Percentiles rank a stretch among this genome's conserved stretches.
These are phyloP conservation scores for Spea bombifrons DNA, from an alignment of 2,113 vertebrate genomes.

Conservation along the genomic window DNA sequence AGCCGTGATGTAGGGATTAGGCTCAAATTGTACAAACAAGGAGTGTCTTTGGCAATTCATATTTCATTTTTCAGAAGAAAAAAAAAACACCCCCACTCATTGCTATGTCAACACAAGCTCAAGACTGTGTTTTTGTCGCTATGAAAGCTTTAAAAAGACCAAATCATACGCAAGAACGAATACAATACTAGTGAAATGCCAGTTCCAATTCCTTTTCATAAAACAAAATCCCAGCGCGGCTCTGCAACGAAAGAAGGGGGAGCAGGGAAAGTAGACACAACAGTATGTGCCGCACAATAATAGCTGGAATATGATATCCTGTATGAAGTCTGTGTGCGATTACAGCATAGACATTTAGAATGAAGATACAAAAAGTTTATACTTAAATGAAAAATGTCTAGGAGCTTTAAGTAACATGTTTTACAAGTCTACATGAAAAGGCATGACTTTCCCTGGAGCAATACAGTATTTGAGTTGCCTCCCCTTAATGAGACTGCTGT, in stretches of 20 bases:
- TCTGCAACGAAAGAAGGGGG: neutral
- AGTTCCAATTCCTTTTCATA: neutral
- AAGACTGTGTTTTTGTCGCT: slow-evolving; percentile 20
- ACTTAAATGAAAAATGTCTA: neutral
- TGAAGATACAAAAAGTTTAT: neutral
- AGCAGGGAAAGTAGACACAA: neutral
- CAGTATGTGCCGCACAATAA: neutral
- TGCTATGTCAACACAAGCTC: slow-evolving; percentile 39
- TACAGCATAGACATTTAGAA: neutral
- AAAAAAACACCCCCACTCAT: slow-evolving; percentile 32
- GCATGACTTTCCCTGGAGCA: slow-evolving; percentile 21
- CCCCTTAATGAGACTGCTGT: slow-evolving; percentile 7
- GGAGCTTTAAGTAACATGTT: slow-evolving; percentile 24
- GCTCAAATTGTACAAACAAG: slow-evolving; percentile 37
- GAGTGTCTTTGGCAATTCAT: slow-evolving; percentile 41
- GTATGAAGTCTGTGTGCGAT: neutral
- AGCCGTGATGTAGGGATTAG: slow-evolving; percentile 39
- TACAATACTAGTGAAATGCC: neutral
- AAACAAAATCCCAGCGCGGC: neutral
- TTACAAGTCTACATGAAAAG: slow-evolving; percentile 31
- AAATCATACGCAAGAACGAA: slow-evolving; percentile 6
- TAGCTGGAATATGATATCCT: too few relatives aligned
- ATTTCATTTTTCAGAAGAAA: slow-evolving; percentile 32
- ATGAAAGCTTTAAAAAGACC: slow-evolving; percentile 21
- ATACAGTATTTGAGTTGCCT: neutral